Evolutionary conservation across 2,888 invertebrate genomes (phyloP).

Genomic region (Hanleya hanleyi): DNA sequence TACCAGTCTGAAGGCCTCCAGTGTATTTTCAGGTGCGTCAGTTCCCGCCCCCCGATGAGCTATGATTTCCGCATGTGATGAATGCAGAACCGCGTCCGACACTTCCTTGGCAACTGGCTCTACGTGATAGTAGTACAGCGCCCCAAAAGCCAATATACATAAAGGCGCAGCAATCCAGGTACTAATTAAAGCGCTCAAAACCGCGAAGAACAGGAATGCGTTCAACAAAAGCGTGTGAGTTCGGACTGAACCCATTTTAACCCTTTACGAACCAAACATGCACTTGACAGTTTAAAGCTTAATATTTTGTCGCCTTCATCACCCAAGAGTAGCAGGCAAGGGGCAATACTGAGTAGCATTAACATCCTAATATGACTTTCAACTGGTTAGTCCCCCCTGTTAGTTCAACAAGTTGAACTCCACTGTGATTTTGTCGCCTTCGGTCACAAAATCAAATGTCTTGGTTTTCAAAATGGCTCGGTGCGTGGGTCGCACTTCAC

Average conservation of each 20-base stretch:
- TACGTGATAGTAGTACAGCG: neutral
- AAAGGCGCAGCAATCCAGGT: neutral
- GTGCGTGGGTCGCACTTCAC: too few species aligned
- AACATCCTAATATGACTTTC: too few species aligned
- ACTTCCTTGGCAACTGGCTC: neutral
- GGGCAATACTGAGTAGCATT: too few species aligned
- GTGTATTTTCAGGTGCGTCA: constrained; percentile 87
- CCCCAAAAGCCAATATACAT: neutral
- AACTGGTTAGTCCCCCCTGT: too few species aligned
- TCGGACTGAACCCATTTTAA: constrained; percentile 2
- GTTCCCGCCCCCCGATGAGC: constrained; percentile 85
- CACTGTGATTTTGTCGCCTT: too few species aligned
- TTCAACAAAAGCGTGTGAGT: neutral
- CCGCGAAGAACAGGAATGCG: neutral
- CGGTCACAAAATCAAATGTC: too few species aligned
- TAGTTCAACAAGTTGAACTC: too few species aligned
- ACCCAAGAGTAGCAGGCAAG: too few species aligned
- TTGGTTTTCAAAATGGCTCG: too few species aligned
- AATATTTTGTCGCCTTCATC: too few species aligned
- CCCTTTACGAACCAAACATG: too few species aligned
- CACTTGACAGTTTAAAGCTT: too few species aligned
- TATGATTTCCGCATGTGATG: constrained; percentile 72
- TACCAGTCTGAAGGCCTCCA: constrained; percentile 81
- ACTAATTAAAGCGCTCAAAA: neutral
- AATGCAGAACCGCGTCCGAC: neutral